phyloP scores from a whole-genome alignment of 2,113 vertebrate species.

The Eidolon helvum region DNA sequence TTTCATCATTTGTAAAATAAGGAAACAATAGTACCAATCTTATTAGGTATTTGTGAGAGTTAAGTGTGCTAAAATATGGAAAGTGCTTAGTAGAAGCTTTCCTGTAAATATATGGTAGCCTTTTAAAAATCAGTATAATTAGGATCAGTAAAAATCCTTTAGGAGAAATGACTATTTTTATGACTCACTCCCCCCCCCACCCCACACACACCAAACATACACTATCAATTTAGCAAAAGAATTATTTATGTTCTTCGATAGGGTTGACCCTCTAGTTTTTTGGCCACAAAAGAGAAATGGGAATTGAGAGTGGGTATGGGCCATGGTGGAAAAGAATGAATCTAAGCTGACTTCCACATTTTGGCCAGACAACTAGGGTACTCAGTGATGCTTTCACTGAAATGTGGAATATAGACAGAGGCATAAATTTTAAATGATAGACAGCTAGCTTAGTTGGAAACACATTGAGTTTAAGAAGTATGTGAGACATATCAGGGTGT shows the following conservation, averaged over 20 bases:
- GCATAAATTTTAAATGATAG: not conserved
- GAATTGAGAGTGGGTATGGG: not conserved
- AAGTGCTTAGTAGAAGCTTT: not conserved
- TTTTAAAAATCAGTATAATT: not conserved
- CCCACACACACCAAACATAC: not conserved
- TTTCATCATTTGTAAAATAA: not conserved
- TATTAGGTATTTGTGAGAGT: not conserved
- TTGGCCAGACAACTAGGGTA: not conserved
- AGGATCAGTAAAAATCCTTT: not conserved
- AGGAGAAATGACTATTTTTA: not conserved
- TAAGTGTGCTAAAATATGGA: not conserved
- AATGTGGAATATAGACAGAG: not conserved
- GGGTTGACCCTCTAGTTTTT: not conserved
- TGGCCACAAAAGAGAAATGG: not conserved
- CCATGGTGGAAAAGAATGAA: not conserved
- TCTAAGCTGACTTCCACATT: not conserved
- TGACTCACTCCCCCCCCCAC: accelerated
- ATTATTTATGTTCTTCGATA: not conserved
- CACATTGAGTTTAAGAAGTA: not conserved
- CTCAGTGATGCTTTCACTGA: not conserved
- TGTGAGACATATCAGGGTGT: not conserved
- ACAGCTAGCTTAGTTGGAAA: not conserved
- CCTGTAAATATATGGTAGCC: not conserved
- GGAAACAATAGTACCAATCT: not conserved
- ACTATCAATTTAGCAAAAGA: not conserved